Percentiles rank a stretch among this genome's conserved stretches.
These are phyloP conservation scores for Oryzaephilus surinamensis DNA, from an alignment of 1,140 invertebrate genomes.

Conservation along the genomic window DNA sequence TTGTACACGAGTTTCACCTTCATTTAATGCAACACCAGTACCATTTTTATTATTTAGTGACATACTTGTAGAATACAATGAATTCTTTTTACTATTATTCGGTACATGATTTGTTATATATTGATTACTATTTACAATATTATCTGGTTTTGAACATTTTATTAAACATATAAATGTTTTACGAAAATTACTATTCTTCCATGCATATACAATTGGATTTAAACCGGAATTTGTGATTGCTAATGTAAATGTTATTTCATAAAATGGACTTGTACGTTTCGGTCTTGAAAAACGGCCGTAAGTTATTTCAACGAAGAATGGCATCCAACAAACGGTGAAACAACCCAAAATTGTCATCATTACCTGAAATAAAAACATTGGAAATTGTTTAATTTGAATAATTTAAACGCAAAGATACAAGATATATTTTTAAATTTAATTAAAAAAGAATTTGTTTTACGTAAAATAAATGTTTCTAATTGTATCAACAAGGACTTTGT, in stretches of 20 bases:
- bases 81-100: conserved; percentile 20
- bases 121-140: conserved; percentile 12
- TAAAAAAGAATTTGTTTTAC: not conserved
- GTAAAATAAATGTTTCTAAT: not conserved
- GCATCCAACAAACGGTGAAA: conserved; percentile 66
- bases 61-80: no score
- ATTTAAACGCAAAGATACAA: no score
- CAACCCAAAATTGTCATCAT: conserved; percentile 60
- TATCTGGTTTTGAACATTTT: conserved; percentile 44
- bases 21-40: no score
- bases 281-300: conserved; percentile 44
- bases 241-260: conserved; percentile 57
- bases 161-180: conserved; percentile 53
- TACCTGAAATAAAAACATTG: conserved; percentile 47
- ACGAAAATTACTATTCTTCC: conserved; percentile 67
- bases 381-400: no score
- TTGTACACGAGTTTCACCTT: no score
- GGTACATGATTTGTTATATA: conserved; percentile 34
- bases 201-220: conserved; percentile 70
- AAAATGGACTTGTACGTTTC: conserved; percentile 41
- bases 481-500: no score
- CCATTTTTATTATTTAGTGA: no score
- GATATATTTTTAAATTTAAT: no score
- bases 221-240: conserved; percentile 64
- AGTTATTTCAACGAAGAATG: conserved; percentile 56